These are phyloP conservation scores for Pemphigus obesinymphae DNA, from an alignment of 1,140 invertebrate genomes.

Conservation along the genomic window DNA sequence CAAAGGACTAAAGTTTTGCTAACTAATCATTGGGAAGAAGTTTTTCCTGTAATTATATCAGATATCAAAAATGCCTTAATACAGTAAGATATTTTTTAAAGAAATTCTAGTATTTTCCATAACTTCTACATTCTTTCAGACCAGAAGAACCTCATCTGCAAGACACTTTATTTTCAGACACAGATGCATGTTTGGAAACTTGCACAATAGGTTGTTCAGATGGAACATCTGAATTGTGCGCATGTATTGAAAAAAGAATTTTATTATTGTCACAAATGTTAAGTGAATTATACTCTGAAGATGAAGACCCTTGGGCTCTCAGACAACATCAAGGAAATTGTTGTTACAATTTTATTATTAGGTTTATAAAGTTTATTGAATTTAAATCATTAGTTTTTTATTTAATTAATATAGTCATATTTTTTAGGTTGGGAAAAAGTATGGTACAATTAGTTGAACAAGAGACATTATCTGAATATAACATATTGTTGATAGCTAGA, in stretches of 20 bases:
- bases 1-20: conserved; percentile 26
- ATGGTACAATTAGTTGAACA: conserved; percentile 23
- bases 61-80: conserved; percentile 1
- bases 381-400: neutral
- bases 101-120: neutral
- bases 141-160: neutral
- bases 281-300: conserved; percentile 3
- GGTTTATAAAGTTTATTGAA: neutral
- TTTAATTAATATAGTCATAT: neutral
- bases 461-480: neutral
- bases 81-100: neutral
- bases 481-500: conserved; percentile 21
- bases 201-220: conserved; percentile 32
- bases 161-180: conserved; percentile 34
- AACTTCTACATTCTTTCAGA: neutral
- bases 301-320: conserved; percentile 17
- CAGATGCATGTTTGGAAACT: conserved; percentile 14
- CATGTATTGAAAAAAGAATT: conserved; percentile 25
- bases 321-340: conserved; percentile 11
- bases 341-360: conserved; percentile 17
- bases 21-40: conserved; percentile 24
- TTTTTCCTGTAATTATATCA: conserved; percentile 4
- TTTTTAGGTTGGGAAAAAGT: neutral
- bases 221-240: neutral
- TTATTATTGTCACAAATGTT: neutral